Conservation (phyloP, 2,888 invertebrate species). For the Oxyscelio sp. region DNA sequence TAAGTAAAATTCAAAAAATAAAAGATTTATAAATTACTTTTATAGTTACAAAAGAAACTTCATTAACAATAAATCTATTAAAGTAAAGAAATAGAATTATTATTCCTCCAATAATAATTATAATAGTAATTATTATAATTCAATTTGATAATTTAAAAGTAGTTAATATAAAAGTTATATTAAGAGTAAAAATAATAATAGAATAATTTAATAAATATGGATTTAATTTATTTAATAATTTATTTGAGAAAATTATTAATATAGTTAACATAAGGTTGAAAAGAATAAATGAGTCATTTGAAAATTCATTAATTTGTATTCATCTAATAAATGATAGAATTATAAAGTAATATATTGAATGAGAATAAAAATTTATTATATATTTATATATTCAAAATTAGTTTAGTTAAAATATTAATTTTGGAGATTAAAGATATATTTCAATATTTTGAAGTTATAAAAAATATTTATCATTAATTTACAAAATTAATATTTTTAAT, state of each 20-base stretch:
- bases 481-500: slow-evolving; percentile 91
- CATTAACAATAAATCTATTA: slow-evolving; percentile 89
- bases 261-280: slow-evolving; percentile 89
- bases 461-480: slow-evolving; percentile 90
- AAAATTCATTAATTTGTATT: too few relatives aligned
- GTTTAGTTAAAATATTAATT: slow-evolving; percentile 92
- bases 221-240: too few relatives aligned
- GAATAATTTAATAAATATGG: slow-evolving; percentile 86
- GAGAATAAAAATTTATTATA: too few relatives aligned
- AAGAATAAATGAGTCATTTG: too few relatives aligned
- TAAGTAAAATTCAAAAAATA: too few relatives aligned
- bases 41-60: too few relatives aligned
- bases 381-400: too few relatives aligned
- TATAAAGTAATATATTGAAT: too few relatives aligned
- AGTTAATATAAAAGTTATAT: too few relatives aligned
- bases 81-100: slow-evolving; percentile 92
- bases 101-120: slow-evolving; percentile 91
- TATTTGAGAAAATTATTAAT: too few relatives aligned
- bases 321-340: too few relatives aligned
- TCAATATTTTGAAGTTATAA: slow-evolving; percentile 90
- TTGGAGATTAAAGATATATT: slow-evolving; percentile 91
- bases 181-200: slow-evolving; percentile 81
- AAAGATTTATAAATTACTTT: too few relatives aligned
- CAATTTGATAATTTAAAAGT: slow-evolving; percentile 88
- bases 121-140: slow-evolving; percentile 91